These are phyloP conservation scores for Spheniscus mendiculus DNA, from an alignment of 2,113 vertebrate genomes.

Conservation along the genomic window DNA sequence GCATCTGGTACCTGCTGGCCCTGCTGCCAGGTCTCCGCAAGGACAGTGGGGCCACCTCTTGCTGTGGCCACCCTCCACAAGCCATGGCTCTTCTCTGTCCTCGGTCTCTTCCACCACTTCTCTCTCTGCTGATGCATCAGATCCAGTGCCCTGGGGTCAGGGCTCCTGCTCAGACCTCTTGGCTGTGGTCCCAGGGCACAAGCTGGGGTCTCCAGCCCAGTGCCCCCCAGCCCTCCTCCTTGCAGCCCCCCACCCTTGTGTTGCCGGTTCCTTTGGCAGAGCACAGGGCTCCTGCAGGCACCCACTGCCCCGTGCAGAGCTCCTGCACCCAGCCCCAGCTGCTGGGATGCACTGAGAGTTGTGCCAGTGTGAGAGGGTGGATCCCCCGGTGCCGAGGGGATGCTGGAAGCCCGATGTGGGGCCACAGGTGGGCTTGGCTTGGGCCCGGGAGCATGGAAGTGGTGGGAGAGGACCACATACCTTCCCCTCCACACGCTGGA, in stretches of 20 bases:
- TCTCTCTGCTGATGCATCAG: background rate
- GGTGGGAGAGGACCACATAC: background rate
- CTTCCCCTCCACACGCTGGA: background rate
- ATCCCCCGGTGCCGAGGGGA: background rate
- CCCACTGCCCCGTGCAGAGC: background rate
- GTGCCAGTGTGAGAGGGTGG: background rate
- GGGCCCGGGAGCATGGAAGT: rapidly evolving
- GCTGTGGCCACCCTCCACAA: background rate
- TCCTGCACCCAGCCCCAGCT: background rate
- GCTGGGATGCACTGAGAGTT: background rate
- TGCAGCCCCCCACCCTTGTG: background rate
- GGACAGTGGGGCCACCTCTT: background rate
- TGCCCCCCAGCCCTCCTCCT: background rate
- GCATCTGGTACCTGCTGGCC: background rate
- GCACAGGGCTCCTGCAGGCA: background rate
- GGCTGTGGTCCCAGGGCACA: background rate
- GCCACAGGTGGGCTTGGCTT: background rate
- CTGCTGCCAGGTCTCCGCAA: background rate
- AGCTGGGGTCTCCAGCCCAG: background rate
- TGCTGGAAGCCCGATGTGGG: background rate
- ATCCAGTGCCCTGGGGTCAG: rapidly evolving
- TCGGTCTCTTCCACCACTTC: background rate
- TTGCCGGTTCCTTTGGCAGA: background rate
- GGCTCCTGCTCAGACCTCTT: background rate
- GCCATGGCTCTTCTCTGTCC: background rate